Evolutionary conservation across 2,113 vertebrate genomes (phyloP), one percentile per base, ranked within the genome.

Genomic region (Galeopterus variegatus): DNA sequence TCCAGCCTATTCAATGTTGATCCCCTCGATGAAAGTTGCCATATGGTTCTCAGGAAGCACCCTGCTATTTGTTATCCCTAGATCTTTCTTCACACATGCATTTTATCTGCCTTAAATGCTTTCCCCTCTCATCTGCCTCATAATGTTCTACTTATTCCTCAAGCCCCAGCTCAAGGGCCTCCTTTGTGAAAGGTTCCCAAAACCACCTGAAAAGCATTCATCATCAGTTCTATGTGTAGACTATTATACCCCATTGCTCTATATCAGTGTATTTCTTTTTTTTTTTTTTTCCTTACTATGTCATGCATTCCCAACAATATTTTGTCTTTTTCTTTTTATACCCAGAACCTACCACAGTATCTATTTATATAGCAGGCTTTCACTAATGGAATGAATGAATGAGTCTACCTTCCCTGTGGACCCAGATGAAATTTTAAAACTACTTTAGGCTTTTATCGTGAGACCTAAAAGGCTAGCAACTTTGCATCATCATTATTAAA

Each of bases 401-500:
- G 54, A 84, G 3, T 80, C 76, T 85, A 31, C 89, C 31, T 72
- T 95, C 65, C 31, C 58, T 89, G 41, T 67, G 19, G 73, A 92
- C 11, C 33, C 70, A 75, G 96, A 50, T 31, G 21, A 87, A 96
- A 95, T 70, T 95, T 82, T 48, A 82, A 96, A 93, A 94, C 89
- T 65, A 85, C 70, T 88, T 96, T 65, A 95, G 41, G 9, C 48
- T 76, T 91, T 97, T 89, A 67, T 75, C 50, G 36, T 65, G 62
- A 90, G 73, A 95, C 45, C 60, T 70, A 86, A 56, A 96, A 93
- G 64, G 36, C 10, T 70, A 82, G 62, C 56, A 93, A 80, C 14
- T 88, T 96, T 75, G 56, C 72, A 65, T 96, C 72, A 90, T 97
- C 82, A 94, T 96, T 97, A 98, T 94, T 96, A 79, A 94, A 97